Base-by-base conservation (phyloP, 2,797 vertebrate genomes). In the Triplophysa yarkandensis region DNA sequence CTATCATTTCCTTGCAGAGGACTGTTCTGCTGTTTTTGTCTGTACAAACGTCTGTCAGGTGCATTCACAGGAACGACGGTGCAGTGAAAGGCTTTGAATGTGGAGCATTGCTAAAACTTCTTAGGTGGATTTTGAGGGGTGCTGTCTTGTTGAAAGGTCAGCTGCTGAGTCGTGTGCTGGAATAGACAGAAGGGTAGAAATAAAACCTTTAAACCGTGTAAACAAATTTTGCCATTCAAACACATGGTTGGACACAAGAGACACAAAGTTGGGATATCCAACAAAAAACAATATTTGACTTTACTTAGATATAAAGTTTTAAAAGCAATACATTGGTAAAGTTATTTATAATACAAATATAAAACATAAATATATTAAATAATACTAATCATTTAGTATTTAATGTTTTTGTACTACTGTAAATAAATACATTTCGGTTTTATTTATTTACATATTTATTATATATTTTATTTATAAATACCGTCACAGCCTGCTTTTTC, bases 1-100 rank as follows among this genome's bases (percentile, higher is more conserved):
- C 64, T 50, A 67, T 52, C 30, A 17, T 67, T 52, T 39, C 34
- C 7, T 17, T 65, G 46, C 50, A 32, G 39, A n/a, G 36, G 48
- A 66, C 32, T 34, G 63, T 7, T n/a, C 54, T 30, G 16, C 3
- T 44, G 39, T 36, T 54, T 30, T 50, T 64, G 48, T 27, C 30
- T 39, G 43, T 55, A 16, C 5, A 25, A 39, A 50, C 17, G 21
- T 43, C 63, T 48, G 27, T 48, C 43, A 48, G 54, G 27, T 17
- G 16, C 27, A 30, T 28, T 30, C 27, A 36, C n/a, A 25, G 46
- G 65, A 67, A 67, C 11, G 8, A 46, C 32, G 2, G 46, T 17
- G 30, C 46, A 16, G 30, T 52, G 30, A 34, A 10, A 52, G 46
- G 21, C n/a, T 23, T 66, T 50, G 44, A 48, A 17, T 48, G 5